phyloP scores from a whole-genome alignment of 2,888 invertebrate genomes.

The Euplexia lucipara region DNA sequence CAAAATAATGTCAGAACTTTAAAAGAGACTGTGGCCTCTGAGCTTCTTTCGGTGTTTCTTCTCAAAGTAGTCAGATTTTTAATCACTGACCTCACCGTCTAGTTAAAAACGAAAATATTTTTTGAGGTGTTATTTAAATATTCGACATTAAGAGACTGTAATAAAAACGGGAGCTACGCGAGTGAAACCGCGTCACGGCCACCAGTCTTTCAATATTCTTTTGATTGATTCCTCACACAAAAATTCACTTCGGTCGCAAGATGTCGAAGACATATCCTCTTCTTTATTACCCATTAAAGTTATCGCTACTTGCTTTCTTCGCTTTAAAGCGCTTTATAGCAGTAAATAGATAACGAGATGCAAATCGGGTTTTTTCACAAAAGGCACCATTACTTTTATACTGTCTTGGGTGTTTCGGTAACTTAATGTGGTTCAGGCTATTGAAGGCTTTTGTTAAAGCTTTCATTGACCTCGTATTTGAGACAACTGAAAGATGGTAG shows the following conservation, averaged over 20 bases:
- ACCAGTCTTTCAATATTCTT: conserved; percentile 1
- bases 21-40: too few relatives aligned
- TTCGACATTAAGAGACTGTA: too few relatives aligned
- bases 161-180: too few relatives aligned
- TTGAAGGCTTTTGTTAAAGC: conserved; percentile 20
- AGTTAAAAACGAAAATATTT: too few relatives aligned
- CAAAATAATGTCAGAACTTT: too few relatives aligned
- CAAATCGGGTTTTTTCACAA: conserved; percentile 34
- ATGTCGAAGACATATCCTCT: conserved; percentile 29
- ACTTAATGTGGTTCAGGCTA: conserved; percentile 26
- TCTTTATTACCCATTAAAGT: conserved; percentile 63
- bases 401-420: conserved; percentile 16
- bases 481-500: neutral
- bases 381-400: conserved; percentile 32
- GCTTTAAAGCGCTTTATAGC: conserved; percentile 45
- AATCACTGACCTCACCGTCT: too few relatives aligned
- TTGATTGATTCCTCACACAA: conserved; percentile 1
- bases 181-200: too few relatives aligned
- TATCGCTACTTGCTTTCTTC: conserved; percentile 43
- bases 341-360: conserved; percentile 54
- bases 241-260: conserved; percentile 13
- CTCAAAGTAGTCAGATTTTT: too few relatives aligned
- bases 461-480: conserved; percentile 7
- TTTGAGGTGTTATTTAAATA: too few relatives aligned
- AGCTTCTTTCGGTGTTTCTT: too few relatives aligned